Conservation (phyloP, 2,113 vertebrate species). For the Hemichromis elongatus region DNA sequence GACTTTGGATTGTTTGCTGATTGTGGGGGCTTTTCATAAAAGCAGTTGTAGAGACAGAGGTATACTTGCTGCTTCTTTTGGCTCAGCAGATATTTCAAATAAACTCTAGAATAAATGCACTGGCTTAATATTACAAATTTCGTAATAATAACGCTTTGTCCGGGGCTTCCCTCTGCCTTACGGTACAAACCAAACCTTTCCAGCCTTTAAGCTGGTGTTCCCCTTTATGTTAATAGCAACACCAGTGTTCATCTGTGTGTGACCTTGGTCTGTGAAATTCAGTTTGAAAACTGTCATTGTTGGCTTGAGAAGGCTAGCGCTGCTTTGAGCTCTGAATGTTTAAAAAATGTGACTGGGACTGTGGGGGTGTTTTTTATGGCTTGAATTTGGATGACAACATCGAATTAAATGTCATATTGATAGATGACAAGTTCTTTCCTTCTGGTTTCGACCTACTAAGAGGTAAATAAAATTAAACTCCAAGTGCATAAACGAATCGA, state of each 20-base stretch:
- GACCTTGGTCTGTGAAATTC: slow-evolving; percentile 4
- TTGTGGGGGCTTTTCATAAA: neutral
- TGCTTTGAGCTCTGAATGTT: neutral
- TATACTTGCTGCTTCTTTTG: neutral
- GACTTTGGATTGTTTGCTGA: neutral
- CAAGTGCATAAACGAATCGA: neutral
- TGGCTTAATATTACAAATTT: neutral
- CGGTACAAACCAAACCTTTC: neutral
- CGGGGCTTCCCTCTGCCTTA: neutral
- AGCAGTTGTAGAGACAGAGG: neutral
- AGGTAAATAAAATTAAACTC: neutral
- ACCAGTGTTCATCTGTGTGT: neutral
- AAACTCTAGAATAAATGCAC: neutral
- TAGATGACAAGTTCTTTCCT: neutral
- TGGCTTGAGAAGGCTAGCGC: neutral
- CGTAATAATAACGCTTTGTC: neutral
- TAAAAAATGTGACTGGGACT: neutral
- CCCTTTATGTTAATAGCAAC: neutral
- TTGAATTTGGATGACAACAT: neutral
- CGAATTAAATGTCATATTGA: neutral
- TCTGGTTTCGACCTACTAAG: neutral
- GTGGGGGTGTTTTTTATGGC: neutral
- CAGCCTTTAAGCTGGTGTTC: neutral
- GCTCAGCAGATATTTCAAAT: neutral
- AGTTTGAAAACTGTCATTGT: neutral